These are phyloP conservation scores for Thalassaphorura encarpata DNA, from an alignment of 1,140 invertebrate species.

Conservation along the genomic window DNA sequence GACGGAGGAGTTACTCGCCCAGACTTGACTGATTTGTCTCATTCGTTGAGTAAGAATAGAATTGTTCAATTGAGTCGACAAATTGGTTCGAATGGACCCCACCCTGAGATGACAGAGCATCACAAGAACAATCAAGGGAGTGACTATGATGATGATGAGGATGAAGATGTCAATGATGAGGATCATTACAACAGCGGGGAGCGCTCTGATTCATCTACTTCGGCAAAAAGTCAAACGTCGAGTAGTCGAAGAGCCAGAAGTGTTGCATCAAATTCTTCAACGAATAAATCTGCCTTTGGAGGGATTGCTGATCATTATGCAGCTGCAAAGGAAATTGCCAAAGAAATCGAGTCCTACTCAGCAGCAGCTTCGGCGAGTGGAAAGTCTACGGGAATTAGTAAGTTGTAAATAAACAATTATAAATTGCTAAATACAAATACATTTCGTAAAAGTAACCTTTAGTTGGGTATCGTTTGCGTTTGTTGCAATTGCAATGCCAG, in stretches of 20 bases:
- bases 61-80: no score
- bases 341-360: conserved; percentile 32
- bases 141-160: neutral
- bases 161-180: conserved; percentile 3
- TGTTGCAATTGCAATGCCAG: no score
- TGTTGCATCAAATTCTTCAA: neutral
- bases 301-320: conserved; percentile 33
- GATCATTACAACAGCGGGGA: conserved; percentile 18
- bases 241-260: conserved; percentile 14
- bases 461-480: no score
- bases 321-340: conserved; percentile 32
- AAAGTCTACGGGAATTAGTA: conserved; percentile 31
- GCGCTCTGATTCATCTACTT: conserved; percentile 10
- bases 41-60: conserved; percentile 23
- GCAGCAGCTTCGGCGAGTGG: conserved; percentile 19
- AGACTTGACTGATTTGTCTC: conserved; percentile 20
- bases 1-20: conserved; percentile 14
- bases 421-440: no score
- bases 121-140: no score
- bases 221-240: conserved; percentile 10
- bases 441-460: no score
- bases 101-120: neutral
- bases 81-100: neutral
- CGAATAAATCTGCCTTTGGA: conserved; percentile 27
- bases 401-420: no score